These are phyloP conservation scores for Ditylenchus weischeri DNA, from an alignment of 2,888 invertebrate genomes.

Conservation along the genomic window DNA sequence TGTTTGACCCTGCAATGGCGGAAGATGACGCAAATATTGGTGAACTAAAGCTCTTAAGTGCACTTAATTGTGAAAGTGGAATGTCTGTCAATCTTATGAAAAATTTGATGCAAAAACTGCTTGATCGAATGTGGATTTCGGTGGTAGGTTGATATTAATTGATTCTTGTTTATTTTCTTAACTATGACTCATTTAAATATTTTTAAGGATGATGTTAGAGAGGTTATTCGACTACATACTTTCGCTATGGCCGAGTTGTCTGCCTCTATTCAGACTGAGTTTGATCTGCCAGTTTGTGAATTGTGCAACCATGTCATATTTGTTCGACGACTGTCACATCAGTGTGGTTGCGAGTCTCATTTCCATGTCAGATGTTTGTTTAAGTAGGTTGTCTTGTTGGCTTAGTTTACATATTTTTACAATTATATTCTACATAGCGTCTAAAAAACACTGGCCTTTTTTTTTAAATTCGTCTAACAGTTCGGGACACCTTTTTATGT, in stretches of 20 bases:
- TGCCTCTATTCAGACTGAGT: conserved; percentile 6
- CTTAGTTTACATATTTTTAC: neutral
- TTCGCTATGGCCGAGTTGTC: conserved; percentile 25
- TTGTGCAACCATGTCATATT: conserved; percentile 21
- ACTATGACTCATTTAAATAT: neutral
- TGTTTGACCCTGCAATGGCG: conserved; percentile 24
- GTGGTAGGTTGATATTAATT: conserved; percentile 17
- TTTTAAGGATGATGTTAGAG: conserved; percentile 18
- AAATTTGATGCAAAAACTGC: conserved; percentile 25
- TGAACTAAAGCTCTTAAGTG: neutral
- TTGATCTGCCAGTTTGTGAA: conserved; percentile 20
- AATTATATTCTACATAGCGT: too few species aligned
- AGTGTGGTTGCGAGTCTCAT: conserved; percentile 12
- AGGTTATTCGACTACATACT: conserved; percentile 27
- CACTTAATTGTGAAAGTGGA: conserved; percentile 5
- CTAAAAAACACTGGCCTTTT: too few species aligned
- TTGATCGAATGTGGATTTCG: conserved; percentile 21
- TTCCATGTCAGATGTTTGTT: conserved; percentile 24
- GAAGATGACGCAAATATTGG: conserved; percentile 9
- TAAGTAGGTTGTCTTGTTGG: conserved; percentile 9
- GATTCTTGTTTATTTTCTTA: conserved; percentile 1
- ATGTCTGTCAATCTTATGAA: conserved; percentile 11
- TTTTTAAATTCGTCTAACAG: too few species aligned
- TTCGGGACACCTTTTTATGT: too few species aligned
- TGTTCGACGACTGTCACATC: conserved; percentile 21